Conservation (phyloP, 2,113 vertebrate species). For the Glaucidium brasilianum region DNA sequence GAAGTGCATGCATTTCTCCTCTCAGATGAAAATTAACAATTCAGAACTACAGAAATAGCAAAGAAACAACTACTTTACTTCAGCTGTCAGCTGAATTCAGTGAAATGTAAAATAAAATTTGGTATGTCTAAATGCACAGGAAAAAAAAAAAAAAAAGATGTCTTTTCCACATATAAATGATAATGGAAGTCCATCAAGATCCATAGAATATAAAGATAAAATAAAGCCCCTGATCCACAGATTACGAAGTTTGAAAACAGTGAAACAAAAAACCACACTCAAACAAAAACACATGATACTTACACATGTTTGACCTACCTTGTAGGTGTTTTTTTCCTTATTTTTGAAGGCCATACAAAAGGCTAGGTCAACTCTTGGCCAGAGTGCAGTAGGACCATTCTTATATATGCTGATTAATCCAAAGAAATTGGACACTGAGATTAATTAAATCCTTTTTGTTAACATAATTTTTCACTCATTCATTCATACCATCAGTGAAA, state of each 20-base stretch:
- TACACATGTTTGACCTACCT: not conserved
- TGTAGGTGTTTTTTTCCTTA: not conserved
- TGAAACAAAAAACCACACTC: not conserved
- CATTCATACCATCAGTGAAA: not conserved
- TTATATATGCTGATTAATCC: not conserved
- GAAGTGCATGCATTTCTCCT: not conserved
- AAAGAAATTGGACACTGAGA: not conserved
- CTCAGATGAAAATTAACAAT: not conserved
- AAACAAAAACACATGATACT: not conserved
- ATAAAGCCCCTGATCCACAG: not conserved
- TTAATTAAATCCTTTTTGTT: not conserved
- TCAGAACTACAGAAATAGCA: not conserved
- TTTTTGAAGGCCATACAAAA: not conserved
- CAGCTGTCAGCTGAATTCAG: not conserved
- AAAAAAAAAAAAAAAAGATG: no score
- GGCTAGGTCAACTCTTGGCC: not conserved
- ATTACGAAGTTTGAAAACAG: not conserved
- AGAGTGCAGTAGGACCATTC: not conserved
- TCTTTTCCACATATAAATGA: not conserved
- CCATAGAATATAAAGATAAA: not conserved
- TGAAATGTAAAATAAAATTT: slow-evolving; percentile 19
- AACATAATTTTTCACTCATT: not conserved
- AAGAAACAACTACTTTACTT: not conserved
- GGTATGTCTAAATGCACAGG: not conserved
- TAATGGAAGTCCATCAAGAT: not conserved